Percentiles rank a stretch among this genome's conserved stretches.
Conservation (phyloP, 2,888 invertebrate species). For the Slavum lentiscoides region DNA sequence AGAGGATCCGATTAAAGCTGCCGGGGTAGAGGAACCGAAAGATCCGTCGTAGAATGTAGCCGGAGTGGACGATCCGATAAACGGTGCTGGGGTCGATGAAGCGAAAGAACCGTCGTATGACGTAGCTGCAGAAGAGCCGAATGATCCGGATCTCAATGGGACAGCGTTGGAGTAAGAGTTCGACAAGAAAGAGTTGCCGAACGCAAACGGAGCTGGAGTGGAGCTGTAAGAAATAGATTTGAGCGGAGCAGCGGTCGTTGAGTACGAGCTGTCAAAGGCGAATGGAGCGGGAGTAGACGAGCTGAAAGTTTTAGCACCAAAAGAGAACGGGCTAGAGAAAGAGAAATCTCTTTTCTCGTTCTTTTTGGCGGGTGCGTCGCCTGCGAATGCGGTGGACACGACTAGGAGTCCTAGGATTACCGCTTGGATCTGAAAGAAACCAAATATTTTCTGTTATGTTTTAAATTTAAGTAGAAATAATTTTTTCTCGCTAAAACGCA, state of each 20-base stretch:
- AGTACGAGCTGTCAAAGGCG: constrained; percentile 23
- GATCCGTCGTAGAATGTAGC: constrained; percentile 10
- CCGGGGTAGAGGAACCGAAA: constrained; percentile 6
- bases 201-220: constrained; percentile 20
- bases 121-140: neutral
- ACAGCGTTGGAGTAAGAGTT: constrained; percentile 14
- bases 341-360: constrained; percentile 18
- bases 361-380: neutral
- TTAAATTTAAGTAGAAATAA: neutral
- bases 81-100: neutral
- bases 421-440: constrained; percentile 29
- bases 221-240: constrained; percentile 26
- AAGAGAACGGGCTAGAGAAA: constrained; percentile 29
- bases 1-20: constrained; percentile 17
- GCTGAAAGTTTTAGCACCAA: constrained; percentile 10
- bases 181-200: neutral
- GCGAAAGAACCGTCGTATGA: neutral
- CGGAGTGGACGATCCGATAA: constrained; percentile 23
- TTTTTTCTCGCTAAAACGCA: neutral
- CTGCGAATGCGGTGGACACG: constrained; percentile 35
- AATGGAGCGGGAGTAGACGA: constrained; percentile 25
- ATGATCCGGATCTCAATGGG: constrained; percentile 17
- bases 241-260: constrained; percentile 31
- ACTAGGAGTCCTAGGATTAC: constrained; percentile 39
- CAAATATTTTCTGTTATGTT: neutral